phyloP scores from a whole-genome alignment of 2,888 invertebrate species.

The Lycophotia porphyrea region DNA sequence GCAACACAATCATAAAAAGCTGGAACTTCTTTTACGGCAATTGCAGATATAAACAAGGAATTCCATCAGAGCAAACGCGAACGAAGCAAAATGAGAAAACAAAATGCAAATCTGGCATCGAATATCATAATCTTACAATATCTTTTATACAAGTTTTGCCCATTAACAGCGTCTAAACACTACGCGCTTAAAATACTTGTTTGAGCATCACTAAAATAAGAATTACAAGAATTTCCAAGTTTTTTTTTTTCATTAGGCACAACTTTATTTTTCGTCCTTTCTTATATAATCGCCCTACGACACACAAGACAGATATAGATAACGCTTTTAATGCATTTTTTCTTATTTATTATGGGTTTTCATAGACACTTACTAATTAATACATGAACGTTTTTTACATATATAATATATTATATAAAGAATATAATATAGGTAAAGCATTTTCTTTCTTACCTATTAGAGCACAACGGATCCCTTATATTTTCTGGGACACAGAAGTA shows the following conservation, averaged over 20 bases:
- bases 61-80: conserved; percentile 56
- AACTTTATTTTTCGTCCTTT: conserved; percentile 78
- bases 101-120: conserved; percentile 86
- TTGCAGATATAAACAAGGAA: conserved; percentile 50
- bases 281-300: conserved; percentile 82
- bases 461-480: conserved; percentile 87
- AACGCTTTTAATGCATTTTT: conserved; percentile 83
- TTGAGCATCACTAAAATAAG: conserved; percentile 89
- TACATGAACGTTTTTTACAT: conserved; percentile 88
- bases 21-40: background rate
- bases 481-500: conserved; percentile 85
- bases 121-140: conserved; percentile 78
- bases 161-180: conserved; percentile 85
- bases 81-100: conserved; percentile 59
- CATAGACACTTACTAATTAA: conserved; percentile 88
- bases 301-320: conserved; percentile 85
- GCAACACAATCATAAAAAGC: conserved; percentile 2
- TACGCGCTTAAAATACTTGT: conserved; percentile 86
- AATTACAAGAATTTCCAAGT: conserved; percentile 78
- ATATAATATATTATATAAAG: conserved; percentile 90
- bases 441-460: conserved; percentile 86
- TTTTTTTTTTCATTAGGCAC: conserved; percentile 86
- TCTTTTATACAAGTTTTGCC: conserved; percentile 72
- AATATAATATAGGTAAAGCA: conserved; percentile 90
- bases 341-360: conserved; percentile 81